phyloP scores from a whole-genome alignment of 2,113 vertebrate species.

The Jaculus jaculus region DNA sequence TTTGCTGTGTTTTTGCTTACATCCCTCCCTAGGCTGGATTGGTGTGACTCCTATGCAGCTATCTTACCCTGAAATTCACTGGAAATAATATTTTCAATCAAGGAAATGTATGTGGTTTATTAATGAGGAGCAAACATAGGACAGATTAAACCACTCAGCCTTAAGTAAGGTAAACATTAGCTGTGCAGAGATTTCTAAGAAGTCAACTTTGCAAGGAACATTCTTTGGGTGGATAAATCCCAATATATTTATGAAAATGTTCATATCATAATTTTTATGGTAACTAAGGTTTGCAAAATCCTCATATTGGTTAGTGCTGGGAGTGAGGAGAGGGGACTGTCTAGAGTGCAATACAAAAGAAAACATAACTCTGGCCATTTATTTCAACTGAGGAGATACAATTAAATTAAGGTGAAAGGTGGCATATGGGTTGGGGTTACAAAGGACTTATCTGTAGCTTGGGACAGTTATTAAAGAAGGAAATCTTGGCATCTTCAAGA shows the following conservation, averaged over 20 bases:
- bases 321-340: background rate
- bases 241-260: background rate
- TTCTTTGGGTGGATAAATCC: background rate
- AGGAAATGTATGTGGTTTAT: background rate
- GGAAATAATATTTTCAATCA: background rate
- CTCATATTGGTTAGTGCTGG: background rate
- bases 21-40: too few relatives aligned
- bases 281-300: background rate
- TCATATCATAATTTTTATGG: background rate
- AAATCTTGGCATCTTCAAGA: background rate
- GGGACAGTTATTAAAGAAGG: background rate
- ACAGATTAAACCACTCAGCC: background rate
- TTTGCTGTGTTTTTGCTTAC: too few relatives aligned
- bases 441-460: background rate
- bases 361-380: background rate
- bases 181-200: background rate
- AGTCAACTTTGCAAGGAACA: background rate
- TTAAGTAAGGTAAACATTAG: background rate
- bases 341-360: background rate
- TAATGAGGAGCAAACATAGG: background rate
- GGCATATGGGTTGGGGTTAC: background rate
- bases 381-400: conserved; percentile 11
- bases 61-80: too few relatives aligned
- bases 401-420: background rate
- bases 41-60: too few relatives aligned